Conservation (phyloP, 2,888 invertebrate species). For the Dendrolimus pini region DNA sequence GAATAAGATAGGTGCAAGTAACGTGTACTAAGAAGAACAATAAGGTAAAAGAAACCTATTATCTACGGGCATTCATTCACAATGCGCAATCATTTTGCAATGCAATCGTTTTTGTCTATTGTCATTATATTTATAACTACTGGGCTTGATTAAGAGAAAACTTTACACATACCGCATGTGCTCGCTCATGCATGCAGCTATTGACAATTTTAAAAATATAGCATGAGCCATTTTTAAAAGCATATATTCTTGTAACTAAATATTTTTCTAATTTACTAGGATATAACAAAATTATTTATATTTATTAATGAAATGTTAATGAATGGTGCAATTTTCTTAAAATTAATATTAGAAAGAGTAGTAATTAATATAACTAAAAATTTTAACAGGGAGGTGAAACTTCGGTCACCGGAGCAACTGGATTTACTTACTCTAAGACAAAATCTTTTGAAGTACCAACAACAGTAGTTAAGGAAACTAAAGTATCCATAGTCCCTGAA, state of each 20-base stretch:
- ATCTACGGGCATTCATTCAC: conserved; percentile 28
- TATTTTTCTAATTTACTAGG: background rate
- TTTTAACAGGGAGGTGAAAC: conserved; percentile 4
- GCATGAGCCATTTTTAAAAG: background rate
- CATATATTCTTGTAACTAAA: too few species aligned
- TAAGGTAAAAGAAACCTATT: conserved; percentile 31
- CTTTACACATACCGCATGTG: too few species aligned
- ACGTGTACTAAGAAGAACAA: conserved; percentile 18
- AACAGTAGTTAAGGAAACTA: conserved; percentile 28
- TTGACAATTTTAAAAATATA: conserved; percentile 3
- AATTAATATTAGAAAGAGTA: too few species aligned
- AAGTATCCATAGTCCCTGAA: conserved; percentile 24
- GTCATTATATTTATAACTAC: too few species aligned
- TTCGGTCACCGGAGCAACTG: conserved; percentile 30
- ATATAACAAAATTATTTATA: background rate
- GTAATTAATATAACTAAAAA: too few species aligned
- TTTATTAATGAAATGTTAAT: too few species aligned
- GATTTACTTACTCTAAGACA: conserved; percentile 37
- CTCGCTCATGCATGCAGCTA: conserved; percentile 11
- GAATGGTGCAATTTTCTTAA: too few species aligned
- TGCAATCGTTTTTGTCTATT: conserved; percentile 6
- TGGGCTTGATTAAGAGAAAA: too few species aligned
- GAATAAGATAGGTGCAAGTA: conserved; percentile 13
- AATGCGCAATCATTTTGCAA: conserved; percentile 21
- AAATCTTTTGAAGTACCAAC: conserved; percentile 32